Conservation (phyloP, 2,888 invertebrate species). For the Sphecodes monilicornis region DNA sequence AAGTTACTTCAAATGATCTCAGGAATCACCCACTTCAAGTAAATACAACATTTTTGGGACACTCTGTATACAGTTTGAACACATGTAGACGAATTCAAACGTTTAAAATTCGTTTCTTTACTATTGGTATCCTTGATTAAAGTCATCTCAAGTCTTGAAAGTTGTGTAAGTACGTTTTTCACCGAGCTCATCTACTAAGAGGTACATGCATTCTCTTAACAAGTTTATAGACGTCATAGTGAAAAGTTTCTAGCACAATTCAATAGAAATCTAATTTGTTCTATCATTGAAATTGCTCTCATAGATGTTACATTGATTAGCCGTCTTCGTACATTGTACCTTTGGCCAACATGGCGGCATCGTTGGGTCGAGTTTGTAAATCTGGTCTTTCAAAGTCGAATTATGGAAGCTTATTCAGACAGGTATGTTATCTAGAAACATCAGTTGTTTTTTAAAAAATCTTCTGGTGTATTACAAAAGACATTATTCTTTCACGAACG, state of each 20-base stretch:
- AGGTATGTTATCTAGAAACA: conserved; percentile 86
- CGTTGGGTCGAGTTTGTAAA: conserved; percentile 94
- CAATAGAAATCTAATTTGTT: not conserved
- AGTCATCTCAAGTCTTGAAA: conserved; percentile 36
- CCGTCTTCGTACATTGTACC: conserved; percentile 77
- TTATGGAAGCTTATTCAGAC: conserved; percentile 88
- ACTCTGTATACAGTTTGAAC: not conserved
- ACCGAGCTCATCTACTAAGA: not conserved
- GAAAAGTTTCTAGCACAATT: not conserved
- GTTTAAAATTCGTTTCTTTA: conserved; percentile 30
- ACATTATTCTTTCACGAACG: not conserved
- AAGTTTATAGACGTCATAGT: conserved; percentile 6
- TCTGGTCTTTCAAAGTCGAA: conserved; percentile 92
- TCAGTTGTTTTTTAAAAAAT: not conserved
- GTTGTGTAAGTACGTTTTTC: conserved; percentile 58
- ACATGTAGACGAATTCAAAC: not conserved
- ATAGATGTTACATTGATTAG: conserved; percentile 68
- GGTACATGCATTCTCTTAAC: not conserved
- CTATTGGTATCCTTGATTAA: conserved; percentile 58
- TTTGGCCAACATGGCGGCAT: conserved; percentile 93
- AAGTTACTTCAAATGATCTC: no score
- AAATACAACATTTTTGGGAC: no score
- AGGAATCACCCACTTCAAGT: no score
- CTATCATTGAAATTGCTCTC: conserved; percentile 10
- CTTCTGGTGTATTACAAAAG: not conserved